Conservation (phyloP, 2,888 invertebrate species). For the Lasioglossum calceatum region DNA sequence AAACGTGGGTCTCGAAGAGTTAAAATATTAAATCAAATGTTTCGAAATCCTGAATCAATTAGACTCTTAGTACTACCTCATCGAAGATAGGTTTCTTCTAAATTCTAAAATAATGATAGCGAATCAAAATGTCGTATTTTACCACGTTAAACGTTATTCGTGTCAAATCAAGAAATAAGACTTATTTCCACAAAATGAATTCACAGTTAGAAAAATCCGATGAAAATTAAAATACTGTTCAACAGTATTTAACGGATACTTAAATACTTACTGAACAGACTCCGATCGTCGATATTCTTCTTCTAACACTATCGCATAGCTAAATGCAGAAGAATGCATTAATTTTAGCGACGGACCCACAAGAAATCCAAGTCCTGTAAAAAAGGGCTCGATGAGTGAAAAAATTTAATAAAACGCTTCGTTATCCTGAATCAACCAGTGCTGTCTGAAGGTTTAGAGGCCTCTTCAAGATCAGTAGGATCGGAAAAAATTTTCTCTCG, state of each 20-base stretch:
- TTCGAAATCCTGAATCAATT: background rate
- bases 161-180: background rate
- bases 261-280: too few species aligned
- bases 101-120: background rate
- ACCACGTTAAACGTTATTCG: background rate
- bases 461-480: background rate
- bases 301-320: background rate
- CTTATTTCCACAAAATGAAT: background rate
- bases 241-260: too few species aligned
- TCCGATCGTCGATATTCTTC: background rate
- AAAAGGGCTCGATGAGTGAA: accelerated
- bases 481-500: background rate
- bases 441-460: background rate
- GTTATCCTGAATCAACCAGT: background rate
- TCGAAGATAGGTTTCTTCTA: too few species aligned
- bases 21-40: background rate
- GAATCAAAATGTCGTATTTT: background rate
- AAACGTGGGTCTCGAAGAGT: background rate
- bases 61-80: background rate
- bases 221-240: background rate
- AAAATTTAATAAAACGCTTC: background rate
- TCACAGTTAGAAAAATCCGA: background rate
- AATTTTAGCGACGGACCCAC: background rate
- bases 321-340: background rate
- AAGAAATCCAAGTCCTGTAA: background rate